A percentile compares a stretch with the other conserved stretches of the same genome.
phyloP scores from a whole-genome alignment of 2,888 invertebrate genomes.

The Tuberolachnus salignus region DNA sequence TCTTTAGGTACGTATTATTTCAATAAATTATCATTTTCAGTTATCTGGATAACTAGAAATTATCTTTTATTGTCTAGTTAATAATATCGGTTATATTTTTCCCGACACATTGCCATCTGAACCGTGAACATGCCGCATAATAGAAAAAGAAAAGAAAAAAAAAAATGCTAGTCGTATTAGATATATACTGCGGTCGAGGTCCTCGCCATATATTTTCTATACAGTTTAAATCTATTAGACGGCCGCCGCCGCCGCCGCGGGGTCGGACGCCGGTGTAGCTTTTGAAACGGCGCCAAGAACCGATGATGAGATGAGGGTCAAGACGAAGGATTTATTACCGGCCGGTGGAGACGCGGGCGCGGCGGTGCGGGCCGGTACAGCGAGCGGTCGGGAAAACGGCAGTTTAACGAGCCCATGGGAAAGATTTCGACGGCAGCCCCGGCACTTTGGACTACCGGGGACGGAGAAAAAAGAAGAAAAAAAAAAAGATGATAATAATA shows the following conservation, averaged over 20 bases:
- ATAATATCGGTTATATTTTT: no score
- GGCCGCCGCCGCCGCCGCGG: slow-evolving; percentile 2
- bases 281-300: slow-evolving; percentile 50
- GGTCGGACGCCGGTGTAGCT: slow-evolving; percentile 21
- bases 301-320: slow-evolving; percentile 27
- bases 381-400: background rate
- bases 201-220: slow-evolving; percentile 22
- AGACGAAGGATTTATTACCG: slow-evolving; percentile 39
- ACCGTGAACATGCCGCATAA: background rate
- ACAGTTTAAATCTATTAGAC: slow-evolving; percentile 53
- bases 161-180: background rate
- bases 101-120: no score
- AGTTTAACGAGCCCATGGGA: slow-evolving; percentile 54
- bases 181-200: background rate
- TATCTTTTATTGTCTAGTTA: no score
- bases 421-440: slow-evolving; percentile 39
- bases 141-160: background rate
- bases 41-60: no score
- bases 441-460: background rate
- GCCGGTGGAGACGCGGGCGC: slow-evolving; percentile 19
- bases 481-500: slow-evolving; percentile 12
- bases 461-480: slow-evolving; percentile 15
- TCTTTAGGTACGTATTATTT: no score
- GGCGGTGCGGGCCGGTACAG: background rate
- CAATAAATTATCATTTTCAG: no score